Base-by-base conservation (phyloP, 1,140 invertebrate genomes). In the Pseudomyrmex concolor region DNA sequence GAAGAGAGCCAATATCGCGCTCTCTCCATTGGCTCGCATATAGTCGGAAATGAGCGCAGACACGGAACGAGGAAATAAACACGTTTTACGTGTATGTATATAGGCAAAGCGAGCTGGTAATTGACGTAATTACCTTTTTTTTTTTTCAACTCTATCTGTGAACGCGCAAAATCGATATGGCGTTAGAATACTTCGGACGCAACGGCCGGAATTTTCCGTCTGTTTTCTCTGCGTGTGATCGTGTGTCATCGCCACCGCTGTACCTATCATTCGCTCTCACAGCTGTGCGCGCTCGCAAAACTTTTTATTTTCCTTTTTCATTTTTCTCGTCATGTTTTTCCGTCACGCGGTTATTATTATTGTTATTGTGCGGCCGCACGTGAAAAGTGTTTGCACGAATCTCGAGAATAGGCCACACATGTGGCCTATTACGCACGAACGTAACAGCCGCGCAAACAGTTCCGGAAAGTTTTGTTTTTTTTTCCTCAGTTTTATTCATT, bases 311-410 rank as follows among this genome's bases (percentile, higher is more conserved):
- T 68, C 1, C 25, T 68, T 68, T 12, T 55, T 59, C 17, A 45
- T 66, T 25, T 34, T 54, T 68, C 51, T 55, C 48, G 22, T 45
- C 63, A 57, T 34, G 34, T 57, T 66, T 19, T 34, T 5, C 50
- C 34, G 10, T 13, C 19, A 15, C 10, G 10, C 22, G 9, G 13
- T 78, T 78, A 57, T 70, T 78, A 57, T 70, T 78, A 57, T 78
- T 78, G 57, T 10, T 25, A 13, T 2, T 13, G 22, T 8, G 12
- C 45, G 12, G 15, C 13, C 71, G 22, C 60, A 8, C 12, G 25
- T 7, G 2, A 12, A 10, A 19, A 34, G 0, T 45, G 34, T 68
- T 78, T 68, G 43, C 19, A 68, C 43, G 15, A 34, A 62, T 62
- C 45, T 74, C 15, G 59, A 57, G 45, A 15, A 12, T 68, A 34